A percentile compares a stretch with the other conserved stretches of the same genome.
Conservation (phyloP, 1,140 invertebrate species). For the Drosophila obscura region DNA sequence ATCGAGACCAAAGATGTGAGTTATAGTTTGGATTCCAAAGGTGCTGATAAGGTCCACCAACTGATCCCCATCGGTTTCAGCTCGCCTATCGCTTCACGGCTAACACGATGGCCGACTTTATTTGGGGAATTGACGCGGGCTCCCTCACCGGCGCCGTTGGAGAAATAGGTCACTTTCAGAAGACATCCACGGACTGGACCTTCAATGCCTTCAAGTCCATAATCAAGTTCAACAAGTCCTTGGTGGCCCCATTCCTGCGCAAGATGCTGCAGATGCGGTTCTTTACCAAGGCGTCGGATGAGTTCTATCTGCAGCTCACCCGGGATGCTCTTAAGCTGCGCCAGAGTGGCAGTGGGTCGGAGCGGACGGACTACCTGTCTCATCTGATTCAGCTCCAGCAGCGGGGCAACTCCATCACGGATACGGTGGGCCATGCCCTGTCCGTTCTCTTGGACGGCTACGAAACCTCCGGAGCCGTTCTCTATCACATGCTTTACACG, state of each 20-base stretch:
- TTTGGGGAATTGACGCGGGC: slow-evolving; percentile 84
- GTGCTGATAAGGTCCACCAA: background rate
- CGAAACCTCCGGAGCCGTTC: slow-evolving; percentile 84
- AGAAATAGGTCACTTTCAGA: slow-evolving; percentile 43
- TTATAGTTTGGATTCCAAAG: background rate
- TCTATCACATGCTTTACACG: slow-evolving; percentile 67
- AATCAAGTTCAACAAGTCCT: slow-evolving; percentile 34
- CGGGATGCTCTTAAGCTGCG: slow-evolving; percentile 69
- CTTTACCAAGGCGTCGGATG: slow-evolving; percentile 38
- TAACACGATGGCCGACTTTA: slow-evolving; percentile 84
- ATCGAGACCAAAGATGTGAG: slow-evolving; percentile 69
- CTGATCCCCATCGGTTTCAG: slow-evolving; percentile 16
- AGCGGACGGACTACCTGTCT: slow-evolving; percentile 77
- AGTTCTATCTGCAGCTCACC: slow-evolving; percentile 71
- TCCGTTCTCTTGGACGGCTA: slow-evolving; percentile 86
- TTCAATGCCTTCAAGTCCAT: slow-evolving; percentile 38
- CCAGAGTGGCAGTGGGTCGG: slow-evolving; percentile 32
- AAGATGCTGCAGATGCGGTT: slow-evolving; percentile 51
- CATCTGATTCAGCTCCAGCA: slow-evolving; percentile 79
- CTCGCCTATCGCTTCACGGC: slow-evolving; percentile 82
- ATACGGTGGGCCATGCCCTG: slow-evolving; percentile 85
- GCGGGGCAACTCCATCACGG: slow-evolving; percentile 84
- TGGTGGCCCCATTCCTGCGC: slow-evolving; percentile 52
- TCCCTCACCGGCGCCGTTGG: slow-evolving; percentile 49
- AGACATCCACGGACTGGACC: slow-evolving; percentile 50